Evolutionary conservation across 2,888 invertebrate genomes (phyloP).

Genomic region (Seira sanloemensis): DNA sequence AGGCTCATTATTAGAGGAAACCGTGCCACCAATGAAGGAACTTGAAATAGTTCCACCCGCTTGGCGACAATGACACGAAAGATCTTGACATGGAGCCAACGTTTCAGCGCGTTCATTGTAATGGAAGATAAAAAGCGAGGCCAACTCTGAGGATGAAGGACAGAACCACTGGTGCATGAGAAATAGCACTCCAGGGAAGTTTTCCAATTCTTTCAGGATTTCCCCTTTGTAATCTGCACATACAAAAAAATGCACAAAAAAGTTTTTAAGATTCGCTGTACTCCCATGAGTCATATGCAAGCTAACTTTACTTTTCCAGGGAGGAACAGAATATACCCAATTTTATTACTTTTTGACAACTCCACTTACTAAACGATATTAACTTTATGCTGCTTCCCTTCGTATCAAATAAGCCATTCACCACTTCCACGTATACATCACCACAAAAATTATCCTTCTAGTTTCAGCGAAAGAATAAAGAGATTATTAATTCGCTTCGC

Average conservation of each 20-base stretch:
- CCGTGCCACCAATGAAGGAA: neutral
- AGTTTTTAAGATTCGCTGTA: neutral
- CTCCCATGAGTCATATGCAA: neutral
- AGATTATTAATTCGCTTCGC: too few relatives aligned
- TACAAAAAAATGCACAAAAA: neutral
- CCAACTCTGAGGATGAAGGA: constrained; percentile 74
- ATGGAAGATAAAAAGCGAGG: constrained; percentile 60
- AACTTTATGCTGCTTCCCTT: too few relatives aligned
- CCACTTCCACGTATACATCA: too few relatives aligned
- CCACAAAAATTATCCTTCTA: too few relatives aligned
- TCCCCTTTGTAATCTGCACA: constrained; percentile 75
- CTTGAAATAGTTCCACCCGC: neutral
- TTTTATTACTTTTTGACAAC: too few relatives aligned
- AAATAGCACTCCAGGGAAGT: constrained; percentile 76
- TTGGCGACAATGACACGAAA: constrained; percentile 48
- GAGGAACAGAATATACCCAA: too few relatives aligned
- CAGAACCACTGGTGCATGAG: constrained; percentile 78
- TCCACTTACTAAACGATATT: too few relatives aligned
- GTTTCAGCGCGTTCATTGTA: constrained; percentile 51
- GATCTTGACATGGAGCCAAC: constrained; percentile 56
- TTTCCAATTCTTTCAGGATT: constrained; percentile 74
- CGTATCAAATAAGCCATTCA: too few relatives aligned
- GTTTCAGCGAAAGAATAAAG: too few relatives aligned
- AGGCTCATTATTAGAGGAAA: neutral
- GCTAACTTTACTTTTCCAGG: too few relatives aligned